Percentiles rank a stretch among this genome's conserved stretches.
Evolutionary conservation across 1,140 invertebrate genomes (phyloP).

Genomic region (Pinna nobilis): DNA sequence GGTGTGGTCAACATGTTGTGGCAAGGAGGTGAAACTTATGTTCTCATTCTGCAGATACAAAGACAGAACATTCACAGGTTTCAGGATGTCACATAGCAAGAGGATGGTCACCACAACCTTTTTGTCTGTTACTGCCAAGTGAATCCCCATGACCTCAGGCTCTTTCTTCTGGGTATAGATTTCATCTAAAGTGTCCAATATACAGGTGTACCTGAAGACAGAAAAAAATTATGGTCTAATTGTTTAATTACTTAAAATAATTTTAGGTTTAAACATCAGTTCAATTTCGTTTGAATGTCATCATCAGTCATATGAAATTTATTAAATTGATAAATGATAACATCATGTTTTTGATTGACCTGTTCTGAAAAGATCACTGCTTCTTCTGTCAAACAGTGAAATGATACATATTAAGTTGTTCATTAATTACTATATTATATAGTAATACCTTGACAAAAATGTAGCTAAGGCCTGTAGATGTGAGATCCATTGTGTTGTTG

Average conservation of each 20-base stretch:
- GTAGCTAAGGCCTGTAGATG: conserved; percentile 22
- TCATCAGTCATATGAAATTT: neutral
- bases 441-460: conserved; percentile 13
- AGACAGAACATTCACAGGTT: conserved; percentile 15
- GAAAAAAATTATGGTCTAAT: too few species aligned
- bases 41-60: conserved; percentile 21
- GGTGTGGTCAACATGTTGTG: conserved; percentile 8
- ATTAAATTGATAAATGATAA: neutral
- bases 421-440: neutral
- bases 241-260: neutral
- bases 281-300: neutral
- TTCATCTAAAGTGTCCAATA: conserved; percentile 21
- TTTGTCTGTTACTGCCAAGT: neutral
- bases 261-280: neutral
- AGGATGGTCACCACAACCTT: conserved; percentile 10
- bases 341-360: neutral
- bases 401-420: neutral
- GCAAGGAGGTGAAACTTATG: conserved; percentile 8
- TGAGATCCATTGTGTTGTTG: conserved; percentile 37
- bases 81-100: conserved; percentile 19
- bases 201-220: conserved; percentile 3
- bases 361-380: neutral
- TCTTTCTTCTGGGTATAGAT: conserved; percentile 29
- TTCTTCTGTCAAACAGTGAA: neutral
- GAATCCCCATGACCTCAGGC: conserved; percentile 14